A percentile compares a stretch with the other conserved stretches of the same genome.
Evolutionary conservation across 2,113 vertebrate species (phyloP).

Genomic region (Heptranchias perlo): DNA sequence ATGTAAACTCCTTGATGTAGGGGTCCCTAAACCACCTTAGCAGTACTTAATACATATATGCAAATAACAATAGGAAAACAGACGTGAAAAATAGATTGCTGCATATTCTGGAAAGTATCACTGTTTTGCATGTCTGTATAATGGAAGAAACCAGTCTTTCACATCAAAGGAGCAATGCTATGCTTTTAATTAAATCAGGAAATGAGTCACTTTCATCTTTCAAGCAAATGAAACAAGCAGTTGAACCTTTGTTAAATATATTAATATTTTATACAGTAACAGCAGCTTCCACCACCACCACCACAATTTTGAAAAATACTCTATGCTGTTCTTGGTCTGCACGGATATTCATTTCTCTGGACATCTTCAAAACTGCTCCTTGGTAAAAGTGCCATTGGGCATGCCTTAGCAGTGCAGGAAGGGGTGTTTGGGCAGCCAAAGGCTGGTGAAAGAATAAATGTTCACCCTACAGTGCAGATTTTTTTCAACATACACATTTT

Average conservation of each 20-base stretch:
- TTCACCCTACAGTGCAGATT: not conserved
- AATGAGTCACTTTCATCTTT: slow-evolving; percentile 31
- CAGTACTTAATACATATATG: not conserved
- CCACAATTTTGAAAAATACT: not conserved
- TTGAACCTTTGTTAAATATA: not conserved
- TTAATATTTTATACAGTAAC: not conserved
- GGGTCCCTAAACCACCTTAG: not conserved
- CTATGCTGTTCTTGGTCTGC: not conserved
- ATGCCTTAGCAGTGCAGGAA: not conserved
- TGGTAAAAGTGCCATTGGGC: not conserved
- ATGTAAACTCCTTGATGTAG: not conserved
- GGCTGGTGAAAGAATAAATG: not conserved
- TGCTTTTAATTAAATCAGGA: slow-evolving; percentile 29
- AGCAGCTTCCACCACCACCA: no score
- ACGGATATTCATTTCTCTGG: not conserved
- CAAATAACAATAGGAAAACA: not conserved
- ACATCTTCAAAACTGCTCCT: not conserved
- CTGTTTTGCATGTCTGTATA: not conserved
- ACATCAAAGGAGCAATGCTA: not conserved
- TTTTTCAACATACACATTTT: not conserved
- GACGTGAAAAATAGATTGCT: not conserved
- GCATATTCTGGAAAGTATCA: not conserved
- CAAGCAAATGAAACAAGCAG: not conserved
- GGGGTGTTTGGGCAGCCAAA: not conserved
- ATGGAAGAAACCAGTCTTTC: not conserved